A percentile compares a stretch with the other conserved stretches of the same genome.
Conservation (phyloP, 2,797 vertebrate genomes). For the Cyprinodon diabolis region DNA sequence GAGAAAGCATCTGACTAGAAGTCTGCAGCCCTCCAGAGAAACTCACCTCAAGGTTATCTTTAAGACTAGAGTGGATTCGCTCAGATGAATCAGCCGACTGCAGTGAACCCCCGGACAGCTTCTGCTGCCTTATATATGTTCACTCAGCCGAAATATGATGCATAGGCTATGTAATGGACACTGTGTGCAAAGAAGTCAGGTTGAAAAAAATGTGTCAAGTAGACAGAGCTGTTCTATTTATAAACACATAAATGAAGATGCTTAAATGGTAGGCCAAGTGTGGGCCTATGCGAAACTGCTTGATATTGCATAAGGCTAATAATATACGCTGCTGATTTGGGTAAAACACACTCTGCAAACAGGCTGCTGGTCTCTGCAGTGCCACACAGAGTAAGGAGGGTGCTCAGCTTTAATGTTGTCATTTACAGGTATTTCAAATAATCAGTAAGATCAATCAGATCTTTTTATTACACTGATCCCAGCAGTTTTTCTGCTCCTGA, state of each 20-base stretch:
- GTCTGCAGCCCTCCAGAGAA: slow-evolving; percentile 63
- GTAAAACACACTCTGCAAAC: slow-evolving; percentile 66
- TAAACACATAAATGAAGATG: slow-evolving; percentile 86
- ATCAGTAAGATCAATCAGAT: neutral
- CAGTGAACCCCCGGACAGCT: slow-evolving; percentile 66
- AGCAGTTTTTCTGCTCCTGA: neutral
- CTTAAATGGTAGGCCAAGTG: slow-evolving; percentile 83
- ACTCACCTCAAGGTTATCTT: slow-evolving; percentile 82
- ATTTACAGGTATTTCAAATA: neutral
- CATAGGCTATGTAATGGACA: slow-evolving; percentile 82
- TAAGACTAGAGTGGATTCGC: slow-evolving; percentile 72
- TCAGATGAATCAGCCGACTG: slow-evolving; percentile 80
- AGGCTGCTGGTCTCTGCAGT: slow-evolving; percentile 40
- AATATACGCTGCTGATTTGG: slow-evolving; percentile 82
- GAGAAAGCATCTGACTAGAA: slow-evolving; percentile 30
- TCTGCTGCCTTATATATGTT: slow-evolving; percentile 79
- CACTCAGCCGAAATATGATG: slow-evolving; percentile 80
- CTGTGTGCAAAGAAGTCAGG: slow-evolving; percentile 77
- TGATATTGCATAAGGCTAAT: slow-evolving; percentile 83
- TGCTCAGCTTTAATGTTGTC: slow-evolving; percentile 36
- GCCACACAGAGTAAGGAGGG: slow-evolving; percentile 23
- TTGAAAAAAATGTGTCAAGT: slow-evolving; percentile 82
- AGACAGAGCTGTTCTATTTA: slow-evolving; percentile 86
- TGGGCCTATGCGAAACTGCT: slow-evolving; percentile 80
- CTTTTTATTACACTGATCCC: neutral